Evolutionary conservation across 2,113 vertebrate species (phyloP), one percentile per base, ranked within the genome.

Genomic region (Zosterops borbonicus): DNA sequence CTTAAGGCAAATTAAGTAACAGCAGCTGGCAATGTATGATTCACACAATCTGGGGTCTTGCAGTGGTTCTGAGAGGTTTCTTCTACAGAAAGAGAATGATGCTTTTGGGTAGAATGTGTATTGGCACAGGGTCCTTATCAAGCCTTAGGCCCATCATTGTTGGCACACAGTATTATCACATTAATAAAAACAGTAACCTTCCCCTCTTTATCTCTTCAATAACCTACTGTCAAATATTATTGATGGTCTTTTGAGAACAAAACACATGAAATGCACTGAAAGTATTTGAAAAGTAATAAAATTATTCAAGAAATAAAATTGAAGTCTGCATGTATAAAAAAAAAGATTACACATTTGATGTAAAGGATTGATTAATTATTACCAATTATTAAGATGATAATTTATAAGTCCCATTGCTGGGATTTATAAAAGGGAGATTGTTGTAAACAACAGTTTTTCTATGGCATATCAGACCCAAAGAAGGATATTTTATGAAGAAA

Each of bases 1-100:
- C 74, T 74, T 90, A 92, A 92, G 47, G 77, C 31, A 94, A 91
- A 92, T 87, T 74, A 90, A 67, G 33, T 52, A 84, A 65, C 27
- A 87, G 49, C 56, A 67, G 24, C n/a, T 68, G 62, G 69, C 62
- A 89, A 18, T 21, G 31, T 20, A 33, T 64, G 44, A 56, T 52
- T 74, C 70, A 60, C 25, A n/a, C 2, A 9, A 64, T 37, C 77
- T 78, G 62, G 33, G 52, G 27, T 78, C 35, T 65, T 68, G 33
- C 56, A 55, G 42, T 31, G 5, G 8, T 89, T 86, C 39, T 63
- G 47, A 47, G 27, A 81, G 25, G 13, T 39, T 74, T 42, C 2
- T 3, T 27, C 46, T 53, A 13, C 9, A 53, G 87, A n/a, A 86
- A 46, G 5, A 77, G 21, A 22, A 24, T 2, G 3, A 52, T 69